Evolutionary conservation across 1,140 invertebrate genomes (phyloP).

Genomic region (Hyles vespertilio): DNA sequence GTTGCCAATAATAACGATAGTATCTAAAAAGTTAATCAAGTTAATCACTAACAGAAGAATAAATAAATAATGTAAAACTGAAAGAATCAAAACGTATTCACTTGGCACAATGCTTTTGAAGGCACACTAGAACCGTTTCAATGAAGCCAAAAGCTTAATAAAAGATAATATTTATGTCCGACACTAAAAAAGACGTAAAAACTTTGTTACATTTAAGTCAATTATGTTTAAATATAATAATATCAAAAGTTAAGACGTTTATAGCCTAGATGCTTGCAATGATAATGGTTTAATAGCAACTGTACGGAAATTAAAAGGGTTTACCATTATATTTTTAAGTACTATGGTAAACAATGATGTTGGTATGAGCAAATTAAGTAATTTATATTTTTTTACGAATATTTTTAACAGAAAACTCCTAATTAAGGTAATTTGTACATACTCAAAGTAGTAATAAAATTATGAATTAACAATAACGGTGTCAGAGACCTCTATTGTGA

Average conservation of each 20-base stretch:
- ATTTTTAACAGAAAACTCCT: too few species aligned
- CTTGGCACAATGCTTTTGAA: constrained; percentile 1
- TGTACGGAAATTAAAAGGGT: background rate
- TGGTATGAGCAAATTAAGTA: too few species aligned
- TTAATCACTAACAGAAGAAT: too few species aligned
- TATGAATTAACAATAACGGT: too few species aligned
- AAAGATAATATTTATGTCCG: constrained; percentile 16
- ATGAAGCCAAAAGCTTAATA: constrained; percentile 14
- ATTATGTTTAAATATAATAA: constrained; percentile 7
- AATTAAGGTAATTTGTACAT: too few species aligned
- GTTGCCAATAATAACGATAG: background rate
- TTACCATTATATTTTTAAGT: too few species aligned
- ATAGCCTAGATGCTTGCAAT: background rate
- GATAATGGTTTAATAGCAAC: background rate
- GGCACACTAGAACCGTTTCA: constrained; percentile 2
- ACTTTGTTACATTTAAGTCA: constrained; percentile 9
- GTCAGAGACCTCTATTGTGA: too few species aligned
- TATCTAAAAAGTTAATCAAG: background rate
- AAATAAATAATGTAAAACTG: too few species aligned
- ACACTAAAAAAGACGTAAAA: constrained; percentile 19
- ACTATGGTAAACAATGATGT: too few species aligned
- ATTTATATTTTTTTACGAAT: too few species aligned
- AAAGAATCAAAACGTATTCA: background rate
- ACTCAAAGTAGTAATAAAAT: too few species aligned
- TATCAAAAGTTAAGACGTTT: constrained; percentile 1